Evolutionary conservation across 30 jellyfish, hydroid and myxozoan genomes (phyloP), one percentile per base, ranked within the genome.

Genomic region (Aurelia sp.): DNA sequence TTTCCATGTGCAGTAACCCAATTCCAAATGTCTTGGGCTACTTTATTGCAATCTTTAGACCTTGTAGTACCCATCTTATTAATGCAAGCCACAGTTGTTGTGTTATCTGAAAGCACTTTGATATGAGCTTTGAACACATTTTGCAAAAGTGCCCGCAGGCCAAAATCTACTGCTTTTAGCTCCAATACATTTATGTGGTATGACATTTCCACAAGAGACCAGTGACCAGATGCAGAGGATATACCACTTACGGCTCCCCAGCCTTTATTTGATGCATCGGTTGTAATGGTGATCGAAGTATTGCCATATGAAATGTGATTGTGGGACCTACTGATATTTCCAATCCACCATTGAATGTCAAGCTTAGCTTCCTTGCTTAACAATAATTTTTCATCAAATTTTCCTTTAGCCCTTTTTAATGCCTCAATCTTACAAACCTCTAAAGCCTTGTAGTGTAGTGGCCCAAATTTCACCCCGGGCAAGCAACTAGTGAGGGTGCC

Each of bases 381-480:
- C 7, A 63, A 58, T 63, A 74, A 70, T 11, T 19, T 13, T 63
- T 63, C 68, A 16, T 57, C 52, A 71, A 17, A 84, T 47, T 84
- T 57, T 15, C 93, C 93, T 3, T 72, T 31, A 1, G 64, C 15
- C 38, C 18, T 4, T 58, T 71, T 59, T 74, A 84, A 12, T n/a
- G 93, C 93, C 40, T 13, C 18, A 13, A 60, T 27, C 47, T 83
- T 84, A 31, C 60, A 55, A n/a, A 18, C 44, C 63, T 84, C 93
- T 22, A 84, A 74, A 40, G 62, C 13, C 63, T 88, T 61, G 70
- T 66, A 84, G 72, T 52, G 58, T 15, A 84, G 67, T 8, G 74
- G 74, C 22, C 93, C 93, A 84, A 33, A 70, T 48, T 84, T 50
- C 17, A 57, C 88, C 13, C 40, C 93, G 30, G 93, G 93, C 16